Evolutionary conservation across 2,797 vertebrate species (phyloP).

Genomic region (Sebastes alutus): DNA sequence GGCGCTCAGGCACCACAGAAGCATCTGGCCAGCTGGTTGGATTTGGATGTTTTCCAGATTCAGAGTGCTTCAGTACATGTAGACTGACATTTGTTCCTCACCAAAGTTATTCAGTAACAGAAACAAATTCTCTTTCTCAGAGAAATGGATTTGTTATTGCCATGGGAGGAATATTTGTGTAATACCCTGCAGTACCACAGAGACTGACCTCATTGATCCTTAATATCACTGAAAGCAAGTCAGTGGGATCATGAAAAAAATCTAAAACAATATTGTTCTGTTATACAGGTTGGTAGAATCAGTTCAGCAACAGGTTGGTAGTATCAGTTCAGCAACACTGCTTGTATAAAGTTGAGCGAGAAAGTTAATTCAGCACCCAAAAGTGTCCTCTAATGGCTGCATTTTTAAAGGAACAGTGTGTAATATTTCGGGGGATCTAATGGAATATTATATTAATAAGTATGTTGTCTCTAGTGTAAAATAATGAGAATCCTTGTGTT

Average conservation of each 20-base stretch:
- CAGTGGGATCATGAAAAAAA: background rate
- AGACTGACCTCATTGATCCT: background rate
- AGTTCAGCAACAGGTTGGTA: background rate
- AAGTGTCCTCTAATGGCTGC: background rate
- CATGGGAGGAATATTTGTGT: background rate
- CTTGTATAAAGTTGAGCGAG: background rate
- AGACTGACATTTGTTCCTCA: slow-evolving; percentile 4
- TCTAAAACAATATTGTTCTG: background rate
- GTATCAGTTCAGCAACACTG: background rate
- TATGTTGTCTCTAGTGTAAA: too few species aligned
- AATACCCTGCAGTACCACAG: background rate
- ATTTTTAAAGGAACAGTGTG: background rate
- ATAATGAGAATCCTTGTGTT: too few species aligned
- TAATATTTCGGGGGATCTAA: too few species aligned
- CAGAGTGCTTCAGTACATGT: slow-evolving; percentile 25
- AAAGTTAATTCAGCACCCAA: background rate
- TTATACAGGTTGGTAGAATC: background rate
- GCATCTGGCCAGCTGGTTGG: slow-evolving; percentile 46
- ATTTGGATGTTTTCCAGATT: slow-evolving; percentile 50
- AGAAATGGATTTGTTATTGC: background rate
- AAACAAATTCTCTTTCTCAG: background rate
- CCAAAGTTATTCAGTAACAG: slow-evolving; percentile 4
- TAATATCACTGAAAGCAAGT: background rate
- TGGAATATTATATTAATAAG: too few species aligned
- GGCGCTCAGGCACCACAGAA: slow-evolving; percentile 47